Evolutionary conservation across 2,113 vertebrate species (phyloP), one percentile per base, ranked within the genome.

Genomic region (Podiceps cristatus): DNA sequence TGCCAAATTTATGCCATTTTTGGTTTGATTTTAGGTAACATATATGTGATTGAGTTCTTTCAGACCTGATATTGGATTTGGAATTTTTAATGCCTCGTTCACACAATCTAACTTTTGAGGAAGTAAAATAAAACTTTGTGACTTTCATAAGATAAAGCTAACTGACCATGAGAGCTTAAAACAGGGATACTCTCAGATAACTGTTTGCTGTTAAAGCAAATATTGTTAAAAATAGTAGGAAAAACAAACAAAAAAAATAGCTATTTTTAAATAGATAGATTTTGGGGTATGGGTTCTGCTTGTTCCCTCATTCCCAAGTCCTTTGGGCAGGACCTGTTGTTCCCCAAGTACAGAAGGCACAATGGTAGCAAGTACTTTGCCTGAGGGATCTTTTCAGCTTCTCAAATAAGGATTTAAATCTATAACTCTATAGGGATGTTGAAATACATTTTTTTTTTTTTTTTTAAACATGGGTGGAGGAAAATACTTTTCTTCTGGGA

Each of bases 11-110:
- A 47, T 87, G 33, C 23, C 24, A 37, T 79, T 81, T 71, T 78
- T 49, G 22, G 27, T 88, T 87, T 64, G 35, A 29, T 90, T 96
- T 75, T 77, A 78, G 58, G 89, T 85, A 90, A 17, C 40, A 33
- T 66, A 11, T 28, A 62, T 66, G 15, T 75, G 27, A 55, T 16
- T 52, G 50, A 85, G 11, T 77, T 88, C 50, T 64, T 86, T 92
- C 73, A 81, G 76, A 68, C 55, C 19, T 92, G 64, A 31, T 94
- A 71, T 0, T 69, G 49, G 17, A 79, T 76, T 72, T 84, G 52
- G 33, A 78, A 42, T 64, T 88, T 71, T 91, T 73, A 45, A 53
- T 83, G 55, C 23, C 22, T 88, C 37, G 31, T 71, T 95, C 71
- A 66, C 31, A 58, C 35, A 47, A 8, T 67, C 24, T 80, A 50